Evolutionary conservation across 2,113 vertebrate genomes (phyloP), one percentile per base, ranked within the genome.

Genomic region (Prinia subflava): DNA sequence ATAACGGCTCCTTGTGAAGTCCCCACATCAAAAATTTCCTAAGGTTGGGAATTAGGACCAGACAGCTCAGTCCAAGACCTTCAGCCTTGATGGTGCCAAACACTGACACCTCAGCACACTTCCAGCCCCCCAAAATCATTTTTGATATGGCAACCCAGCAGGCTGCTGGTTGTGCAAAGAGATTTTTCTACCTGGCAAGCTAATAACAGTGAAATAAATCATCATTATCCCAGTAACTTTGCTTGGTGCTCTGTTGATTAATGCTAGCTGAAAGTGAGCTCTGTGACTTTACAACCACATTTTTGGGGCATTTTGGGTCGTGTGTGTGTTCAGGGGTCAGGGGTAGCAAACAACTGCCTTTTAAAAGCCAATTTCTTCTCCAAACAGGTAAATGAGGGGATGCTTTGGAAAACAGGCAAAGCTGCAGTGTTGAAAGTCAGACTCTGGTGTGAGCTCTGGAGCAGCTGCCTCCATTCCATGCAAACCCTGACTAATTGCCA

Each of bases 191-290:
- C 87, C 78, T 83, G 67, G 93, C 92, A 95, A 90, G 65, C 64
- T 84, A 68, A 89, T 94, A 93, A 84, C 53, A 55, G 46, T 64
- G 57, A 95, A 89, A 96, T 92, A 96, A 96, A 96, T 92, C 90
- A 87, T 89, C 93, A 55, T 96, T 93, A 93, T 79, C 74, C 63
- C 65, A 33, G 69, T 39, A 92, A 78, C 83, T 93, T 94, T 75
- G 37, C 44, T 83, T 82, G 88, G 86, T 47, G 77, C 30, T 84
- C 46, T 31, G 76, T 74, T 92, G 90, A 95, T 94, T 76, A 89
- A 94, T 62, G 83, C 16, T 57, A 33, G 67, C 70, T 85, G 39
- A 73, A 79, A 87, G 70, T 27, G 24, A 91, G 70, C 70, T 65
- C 69, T 68, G 50, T 1, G 4, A 75, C 46, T 91, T 62, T 46